A percentile compares a stretch with the other conserved stretches of the same genome.
Evolutionary conservation across 2,113 vertebrate species (phyloP).

Genomic region (Tachycineta bicolor): DNA sequence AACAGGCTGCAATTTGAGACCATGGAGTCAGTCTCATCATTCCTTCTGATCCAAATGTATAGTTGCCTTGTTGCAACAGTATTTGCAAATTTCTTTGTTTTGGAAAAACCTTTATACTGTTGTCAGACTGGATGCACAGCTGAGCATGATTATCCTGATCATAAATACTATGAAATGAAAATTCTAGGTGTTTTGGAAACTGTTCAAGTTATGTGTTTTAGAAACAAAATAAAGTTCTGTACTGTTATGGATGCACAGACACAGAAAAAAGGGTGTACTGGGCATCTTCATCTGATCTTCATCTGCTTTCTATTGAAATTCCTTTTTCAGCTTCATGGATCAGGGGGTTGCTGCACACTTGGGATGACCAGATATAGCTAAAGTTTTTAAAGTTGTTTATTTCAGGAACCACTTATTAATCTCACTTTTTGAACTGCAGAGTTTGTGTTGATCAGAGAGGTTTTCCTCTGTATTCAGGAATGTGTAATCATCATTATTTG

Average conservation of each 20-base stretch:
- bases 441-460: neutral
- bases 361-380: neutral
- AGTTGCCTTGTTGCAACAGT: neutral
- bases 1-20: neutral
- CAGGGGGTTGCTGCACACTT: neutral
- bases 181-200: neutral
- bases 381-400: neutral
- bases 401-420: neutral
- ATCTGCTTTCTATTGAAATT: neutral
- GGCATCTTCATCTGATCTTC: neutral
- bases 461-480: neutral
- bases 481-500: neutral
- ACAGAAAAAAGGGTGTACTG: neutral
- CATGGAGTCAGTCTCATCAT: neutral
- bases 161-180: neutral
- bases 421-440: neutral
- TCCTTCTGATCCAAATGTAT: neutral
- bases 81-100: neutral
- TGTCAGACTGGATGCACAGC: neutral
- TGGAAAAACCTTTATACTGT: neutral
- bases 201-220: neutral
- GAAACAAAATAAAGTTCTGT: neutral
- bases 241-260: neutral
- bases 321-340: neutral
- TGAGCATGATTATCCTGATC: neutral